These are phyloP conservation scores for Scophthalmus maximus DNA, from an alignment of 2,113 vertebrate species.

Conservation along the genomic window DNA sequence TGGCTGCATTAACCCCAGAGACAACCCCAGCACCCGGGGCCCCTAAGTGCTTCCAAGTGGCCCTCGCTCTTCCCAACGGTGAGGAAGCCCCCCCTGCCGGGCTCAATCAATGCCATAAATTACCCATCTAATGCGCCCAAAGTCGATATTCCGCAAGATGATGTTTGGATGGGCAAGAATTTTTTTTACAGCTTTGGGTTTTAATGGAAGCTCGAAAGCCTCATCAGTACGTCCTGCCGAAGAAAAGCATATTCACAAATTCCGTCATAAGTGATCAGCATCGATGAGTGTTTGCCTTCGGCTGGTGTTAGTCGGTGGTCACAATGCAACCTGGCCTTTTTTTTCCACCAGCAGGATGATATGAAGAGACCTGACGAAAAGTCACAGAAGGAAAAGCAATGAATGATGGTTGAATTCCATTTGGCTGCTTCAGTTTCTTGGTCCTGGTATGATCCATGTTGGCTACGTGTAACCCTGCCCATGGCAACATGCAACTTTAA, in stretches of 20 bases:
- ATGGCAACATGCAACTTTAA: too few species aligned
- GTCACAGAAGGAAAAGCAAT: background rate
- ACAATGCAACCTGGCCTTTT: too few species aligned
- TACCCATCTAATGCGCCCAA: slow-evolving; percentile 70
- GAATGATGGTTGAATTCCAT: background rate
- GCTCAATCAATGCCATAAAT: slow-evolving; percentile 77
- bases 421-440: background rate
- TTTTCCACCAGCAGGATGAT: too few species aligned
- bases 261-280: background rate
- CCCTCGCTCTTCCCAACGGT: slow-evolving; percentile 53
- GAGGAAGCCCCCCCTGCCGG: slow-evolving; percentile 46
- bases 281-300: background rate
- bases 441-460: background rate
- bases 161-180: slow-evolving; percentile 53
- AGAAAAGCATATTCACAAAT: background rate
- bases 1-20: slow-evolving; percentile 82
- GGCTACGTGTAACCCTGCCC: background rate
- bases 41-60: slow-evolving; percentile 79
- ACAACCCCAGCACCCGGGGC: slow-evolving; percentile 71
- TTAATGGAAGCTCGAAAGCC: slow-evolving; percentile 38
- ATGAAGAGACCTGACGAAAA: too few species aligned
- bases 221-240: background rate
- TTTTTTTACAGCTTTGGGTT: slow-evolving; percentile 62
- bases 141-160: slow-evolving; percentile 63
- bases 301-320: background rate